phyloP scores from a whole-genome alignment of 2,888 invertebrate genomes.

The Agriopis leucophaearia region DNA sequence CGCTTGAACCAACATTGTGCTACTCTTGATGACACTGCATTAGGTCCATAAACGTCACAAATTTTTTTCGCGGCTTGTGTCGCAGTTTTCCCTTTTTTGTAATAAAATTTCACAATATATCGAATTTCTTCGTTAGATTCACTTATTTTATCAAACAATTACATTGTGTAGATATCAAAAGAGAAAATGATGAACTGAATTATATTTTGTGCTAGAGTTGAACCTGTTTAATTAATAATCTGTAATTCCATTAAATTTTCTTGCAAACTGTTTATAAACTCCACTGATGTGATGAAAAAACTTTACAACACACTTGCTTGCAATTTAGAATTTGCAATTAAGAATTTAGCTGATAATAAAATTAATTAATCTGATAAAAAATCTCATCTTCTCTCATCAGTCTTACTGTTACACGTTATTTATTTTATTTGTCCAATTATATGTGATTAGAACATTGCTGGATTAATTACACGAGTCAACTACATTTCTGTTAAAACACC shows the following conservation, averaged over 20 bases:
- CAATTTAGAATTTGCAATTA: constrained; percentile 35
- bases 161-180: not conserved
- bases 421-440: constrained; percentile 49
- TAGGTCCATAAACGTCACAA: too few relatives aligned
- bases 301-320: constrained; percentile 23
- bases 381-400: constrained; percentile 37
- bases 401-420: constrained; percentile 35
- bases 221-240: not conserved
- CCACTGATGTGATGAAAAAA: constrained; percentile 7
- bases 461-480: constrained; percentile 43
- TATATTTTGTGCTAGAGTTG: not conserved
- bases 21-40: too few relatives aligned
- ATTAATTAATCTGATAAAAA: constrained; percentile 35
- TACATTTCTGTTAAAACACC: constrained; percentile 6
- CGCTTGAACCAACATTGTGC: too few relatives aligned
- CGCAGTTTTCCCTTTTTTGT: too few relatives aligned
- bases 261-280: not conserved
- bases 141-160: too few relatives aligned
- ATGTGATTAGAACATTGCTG: constrained; percentile 45
- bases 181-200: not conserved
- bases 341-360: constrained; percentile 35
- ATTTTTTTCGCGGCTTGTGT: too few relatives aligned
- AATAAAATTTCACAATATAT: too few relatives aligned
- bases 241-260: constrained; percentile 9
- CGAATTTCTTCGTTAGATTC: too few relatives aligned